Evolutionary conservation across 1,140 invertebrate genomes (phyloP).

Genomic region (Philaenus spumarius): DNA sequence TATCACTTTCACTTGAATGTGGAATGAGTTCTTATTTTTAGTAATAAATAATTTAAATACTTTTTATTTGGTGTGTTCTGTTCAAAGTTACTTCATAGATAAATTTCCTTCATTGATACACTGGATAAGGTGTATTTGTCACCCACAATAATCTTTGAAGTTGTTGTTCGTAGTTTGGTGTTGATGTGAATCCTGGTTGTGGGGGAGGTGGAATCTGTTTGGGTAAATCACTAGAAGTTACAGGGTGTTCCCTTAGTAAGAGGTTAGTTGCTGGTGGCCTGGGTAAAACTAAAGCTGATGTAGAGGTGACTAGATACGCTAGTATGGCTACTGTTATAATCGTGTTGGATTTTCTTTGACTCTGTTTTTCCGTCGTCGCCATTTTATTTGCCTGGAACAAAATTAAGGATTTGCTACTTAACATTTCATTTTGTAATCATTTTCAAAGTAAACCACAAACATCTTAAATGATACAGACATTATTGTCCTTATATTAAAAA

Average conservation of each 20-base stretch:
- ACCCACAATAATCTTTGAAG: conserved; percentile 4
- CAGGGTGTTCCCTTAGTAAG: conserved; percentile 34
- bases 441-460: no score
- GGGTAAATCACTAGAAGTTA: conserved; percentile 42
- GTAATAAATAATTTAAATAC: no score
- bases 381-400: no score
- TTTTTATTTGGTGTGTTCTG: conserved; percentile 59
- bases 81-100: conserved; percentile 46
- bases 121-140: conserved; percentile 8
- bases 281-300: conserved; percentile 38
- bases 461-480: no score
- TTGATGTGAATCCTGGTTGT: conserved; percentile 28
- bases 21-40: no score
- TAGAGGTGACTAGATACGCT: not conserved
- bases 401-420: no score
- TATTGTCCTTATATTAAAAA: no score
- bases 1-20: no score
- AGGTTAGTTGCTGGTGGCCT: conserved; percentile 36
- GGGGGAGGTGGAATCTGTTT: conserved; percentile 44
- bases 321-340: not conserved
- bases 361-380: no score
- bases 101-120: conserved; percentile 8
- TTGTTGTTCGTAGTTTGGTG: conserved; percentile 23
- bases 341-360: no score
- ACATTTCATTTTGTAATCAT: no score